Base-by-base conservation (phyloP, 37 sponge, comb jelly and placozoan genomes). In the Crambe crambe region DNA sequence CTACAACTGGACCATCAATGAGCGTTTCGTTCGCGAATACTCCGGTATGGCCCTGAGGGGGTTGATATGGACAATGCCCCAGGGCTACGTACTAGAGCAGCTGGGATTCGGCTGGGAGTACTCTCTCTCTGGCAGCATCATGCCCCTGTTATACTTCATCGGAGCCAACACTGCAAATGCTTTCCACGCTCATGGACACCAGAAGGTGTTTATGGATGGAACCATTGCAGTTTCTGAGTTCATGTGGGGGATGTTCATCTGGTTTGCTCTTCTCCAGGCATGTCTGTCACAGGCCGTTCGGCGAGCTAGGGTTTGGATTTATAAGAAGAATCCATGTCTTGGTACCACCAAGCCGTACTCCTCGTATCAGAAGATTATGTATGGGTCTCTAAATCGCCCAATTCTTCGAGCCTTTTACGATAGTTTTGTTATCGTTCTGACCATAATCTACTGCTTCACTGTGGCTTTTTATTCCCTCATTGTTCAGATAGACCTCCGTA, bases 61-160 rank as follows among this genome's bases (percentile, higher is more conserved):
- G 31, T 61, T 95, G 8, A 65, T 74, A 8, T 91, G 92, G 89
- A 95, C 96, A 0, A 83, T 78, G 29, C 96, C 96, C n/a, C 66
- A 84, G 18, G 96, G 96, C 20, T 95, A 95, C 58, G 58, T 82
- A 26, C 89, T 95, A 1, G 80, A 89, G 42, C 73, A 68, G 34
- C 56, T 95, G 40, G 92, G 87, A 0, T 95, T 87, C 42, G 96
- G 96, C 2, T 91, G 92, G 89, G 86, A 89, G 58, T 91, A 95
- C 85, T 80, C 85, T 38, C 72, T 95, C n/a, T 63, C 79, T 35
- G 96, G 96, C 18, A 82, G 89, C 35, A 35, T 85, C 17, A 95
- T 95, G 92, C 89, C 87, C 0, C 1, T 65, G 0, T 39, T 86
- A 2, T 95, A 95, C 58, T 84, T 39, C 61, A 47, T 86, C 36